phyloP scores from a whole-genome alignment of 2,888 invertebrate species.

The Pimpla rufipes region DNA sequence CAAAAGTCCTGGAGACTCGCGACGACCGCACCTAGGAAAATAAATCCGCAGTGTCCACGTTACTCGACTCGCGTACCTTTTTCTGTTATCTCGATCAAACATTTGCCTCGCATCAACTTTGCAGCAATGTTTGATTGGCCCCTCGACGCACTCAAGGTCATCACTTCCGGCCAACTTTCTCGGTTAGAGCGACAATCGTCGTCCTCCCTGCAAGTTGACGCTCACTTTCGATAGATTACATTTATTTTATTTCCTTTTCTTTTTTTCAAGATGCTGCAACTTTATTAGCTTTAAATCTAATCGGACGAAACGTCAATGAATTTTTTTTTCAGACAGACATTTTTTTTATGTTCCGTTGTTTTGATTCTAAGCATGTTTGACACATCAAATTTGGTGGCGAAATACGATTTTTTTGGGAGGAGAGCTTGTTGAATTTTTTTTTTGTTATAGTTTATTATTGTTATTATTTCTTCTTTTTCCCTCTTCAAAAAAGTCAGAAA shows the following conservation, averaged over 20 bases:
- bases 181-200: slow-evolving; percentile 13
- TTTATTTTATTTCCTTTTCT: not conserved
- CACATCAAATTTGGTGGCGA: too few species aligned
- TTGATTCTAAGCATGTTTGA: too few species aligned
- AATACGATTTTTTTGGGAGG: too few species aligned
- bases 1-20: not conserved
- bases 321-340: too few species aligned
- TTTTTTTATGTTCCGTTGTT: too few species aligned
- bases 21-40: slow-evolving; percentile 41
- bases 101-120: slow-evolving; percentile 73
- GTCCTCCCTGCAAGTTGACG: not conserved
- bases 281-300: not conserved
- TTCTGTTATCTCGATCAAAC: slow-evolving; percentile 65
- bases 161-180: slow-evolving; percentile 66
- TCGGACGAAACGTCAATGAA: not conserved
- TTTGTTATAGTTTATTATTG: too few species aligned
- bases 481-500: too few species aligned
- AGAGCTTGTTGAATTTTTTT: too few species aligned
- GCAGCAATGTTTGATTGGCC: slow-evolving; percentile 73
- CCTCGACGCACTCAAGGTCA: slow-evolving; percentile 49
- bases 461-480: too few species aligned
- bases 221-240: slow-evolving; percentile 27
- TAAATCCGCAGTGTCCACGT: not conserved
- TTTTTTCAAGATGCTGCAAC: not conserved
- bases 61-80: not conserved